A percentile compares a stretch with the other conserved stretches of the same genome.
These are phyloP conservation scores for Drosophila rubida DNA, from an alignment of 2,888 invertebrate species.

Conservation along the genomic window DNA sequence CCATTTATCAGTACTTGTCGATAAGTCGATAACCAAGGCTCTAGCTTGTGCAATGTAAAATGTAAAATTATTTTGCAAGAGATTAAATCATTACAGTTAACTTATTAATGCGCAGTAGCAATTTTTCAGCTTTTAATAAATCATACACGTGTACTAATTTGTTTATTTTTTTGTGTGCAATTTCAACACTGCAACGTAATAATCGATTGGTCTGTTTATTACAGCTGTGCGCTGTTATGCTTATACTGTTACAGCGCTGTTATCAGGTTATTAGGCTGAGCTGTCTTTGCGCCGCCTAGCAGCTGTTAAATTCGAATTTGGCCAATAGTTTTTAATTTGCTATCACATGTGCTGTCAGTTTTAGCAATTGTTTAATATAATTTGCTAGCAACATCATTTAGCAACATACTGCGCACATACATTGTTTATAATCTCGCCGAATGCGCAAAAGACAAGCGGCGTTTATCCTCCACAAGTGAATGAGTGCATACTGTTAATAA, in stretches of 20 bases:
- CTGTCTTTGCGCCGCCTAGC: neutral
- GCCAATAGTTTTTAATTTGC: neutral
- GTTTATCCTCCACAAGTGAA: neutral
- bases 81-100: neutral
- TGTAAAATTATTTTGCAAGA: neutral
- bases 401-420: neutral
- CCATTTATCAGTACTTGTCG: conserved; percentile 1
- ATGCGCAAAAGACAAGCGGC: neutral
- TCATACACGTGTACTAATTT: neutral
- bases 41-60: neutral
- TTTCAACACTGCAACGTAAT: neutral
- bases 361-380: neutral
- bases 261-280: conserved; percentile 10
- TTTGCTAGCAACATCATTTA: neutral
- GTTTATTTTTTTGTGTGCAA: neutral
- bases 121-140: neutral
- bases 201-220: conserved; percentile 14
- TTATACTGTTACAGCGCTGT: conserved; percentile 4
- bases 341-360: neutral
- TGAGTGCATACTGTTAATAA: conserved; percentile 17
- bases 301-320: conserved; percentile 28
- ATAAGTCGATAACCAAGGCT: conserved; percentile 48
- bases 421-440: neutral
- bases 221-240: conserved; percentile 22
- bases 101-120: too few relatives aligned